A percentile compares a stretch with the other conserved stretches of the same genome.
Conservation (phyloP, 2,113 vertebrate species). For the Epinephelus cyanopodus region DNA sequence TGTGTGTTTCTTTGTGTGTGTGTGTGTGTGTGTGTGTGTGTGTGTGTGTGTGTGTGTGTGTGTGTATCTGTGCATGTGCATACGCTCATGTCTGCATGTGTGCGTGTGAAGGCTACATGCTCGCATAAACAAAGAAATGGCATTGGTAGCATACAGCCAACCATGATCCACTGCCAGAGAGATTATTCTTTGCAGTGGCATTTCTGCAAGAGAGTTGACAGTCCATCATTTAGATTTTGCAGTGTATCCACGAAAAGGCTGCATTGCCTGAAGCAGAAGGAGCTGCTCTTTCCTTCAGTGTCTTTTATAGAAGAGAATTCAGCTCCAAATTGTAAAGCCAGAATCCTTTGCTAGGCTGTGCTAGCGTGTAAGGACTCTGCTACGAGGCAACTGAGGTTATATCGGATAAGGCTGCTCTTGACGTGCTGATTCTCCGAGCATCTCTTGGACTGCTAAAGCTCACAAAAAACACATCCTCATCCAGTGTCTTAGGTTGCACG, state of each 20-base stretch:
- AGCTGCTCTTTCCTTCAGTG: constrained; percentile 83
- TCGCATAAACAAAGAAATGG: constrained; percentile 80
- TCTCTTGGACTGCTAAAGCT: constrained; percentile 53
- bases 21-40: constrained; percentile 52
- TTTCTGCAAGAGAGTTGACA: constrained; percentile 86
- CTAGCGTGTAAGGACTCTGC: constrained; percentile 68
- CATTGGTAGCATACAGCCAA: constrained; percentile 81
- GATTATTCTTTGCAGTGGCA: constrained; percentile 86
- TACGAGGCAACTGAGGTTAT: constrained; percentile 66
- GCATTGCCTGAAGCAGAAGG: constrained; percentile 83
- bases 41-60: constrained; percentile 42
- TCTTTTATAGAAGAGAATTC: constrained; percentile 79
- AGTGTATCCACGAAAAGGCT: constrained; percentile 85
- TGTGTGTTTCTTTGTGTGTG: neutral
- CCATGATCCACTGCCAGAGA: constrained; percentile 85
- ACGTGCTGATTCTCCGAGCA: constrained; percentile 45
- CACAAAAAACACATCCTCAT: constrained; percentile 50
- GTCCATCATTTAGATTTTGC: constrained; percentile 87
- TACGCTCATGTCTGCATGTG: constrained; percentile 53
- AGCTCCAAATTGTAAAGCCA: constrained; percentile 80
- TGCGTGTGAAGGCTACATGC: constrained; percentile 71
- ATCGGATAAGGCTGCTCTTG: constrained; percentile 32
- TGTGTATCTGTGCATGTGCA: constrained; percentile 42
- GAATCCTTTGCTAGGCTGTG: constrained; percentile 67
- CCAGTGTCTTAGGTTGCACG: constrained; percentile 34